Evolutionary conservation across 2,888 invertebrate species (phyloP).

Genomic region (Lysandra bellargus): DNA sequence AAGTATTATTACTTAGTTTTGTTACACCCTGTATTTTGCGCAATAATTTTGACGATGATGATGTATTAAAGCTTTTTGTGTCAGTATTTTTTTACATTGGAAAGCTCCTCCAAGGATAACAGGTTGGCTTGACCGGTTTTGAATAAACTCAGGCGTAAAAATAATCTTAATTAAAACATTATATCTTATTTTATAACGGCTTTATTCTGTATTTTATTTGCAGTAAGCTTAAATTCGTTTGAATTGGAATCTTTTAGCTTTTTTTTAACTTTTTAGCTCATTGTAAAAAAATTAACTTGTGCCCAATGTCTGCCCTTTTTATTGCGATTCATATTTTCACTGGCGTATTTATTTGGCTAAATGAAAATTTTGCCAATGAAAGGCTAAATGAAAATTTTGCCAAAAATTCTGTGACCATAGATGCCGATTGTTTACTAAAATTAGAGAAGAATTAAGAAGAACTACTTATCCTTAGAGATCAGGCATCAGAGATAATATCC

Average conservation of each 20-base stretch:
- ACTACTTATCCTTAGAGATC: no score
- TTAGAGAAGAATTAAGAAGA: no score
- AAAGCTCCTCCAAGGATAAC: conserved; percentile 11
- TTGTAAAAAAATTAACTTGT: no score
- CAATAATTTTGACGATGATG: background rate
- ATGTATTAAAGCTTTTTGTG: background rate
- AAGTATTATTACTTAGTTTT: no score
- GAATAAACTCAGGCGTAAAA: conserved; percentile 8
- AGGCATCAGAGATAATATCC: background rate
- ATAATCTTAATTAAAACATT: background rate
- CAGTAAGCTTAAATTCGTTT: background rate
- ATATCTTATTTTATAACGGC: background rate
- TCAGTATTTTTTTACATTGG: conserved; percentile 1
- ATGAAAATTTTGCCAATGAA: no score
- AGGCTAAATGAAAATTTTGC: no score
- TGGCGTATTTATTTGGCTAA: no score
- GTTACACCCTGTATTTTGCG: background rate
- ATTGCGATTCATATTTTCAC: no score
- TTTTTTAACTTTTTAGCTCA: no score
- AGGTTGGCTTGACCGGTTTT: conserved; percentile 13
- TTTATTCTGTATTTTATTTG: background rate
- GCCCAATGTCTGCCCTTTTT: no score
- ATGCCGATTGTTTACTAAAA: background rate
- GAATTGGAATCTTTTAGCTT: no score
- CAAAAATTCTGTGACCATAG: background rate